phyloP scores from a whole-genome alignment of 2,888 invertebrate species.

The Synanthedon tipuliformis region DNA sequence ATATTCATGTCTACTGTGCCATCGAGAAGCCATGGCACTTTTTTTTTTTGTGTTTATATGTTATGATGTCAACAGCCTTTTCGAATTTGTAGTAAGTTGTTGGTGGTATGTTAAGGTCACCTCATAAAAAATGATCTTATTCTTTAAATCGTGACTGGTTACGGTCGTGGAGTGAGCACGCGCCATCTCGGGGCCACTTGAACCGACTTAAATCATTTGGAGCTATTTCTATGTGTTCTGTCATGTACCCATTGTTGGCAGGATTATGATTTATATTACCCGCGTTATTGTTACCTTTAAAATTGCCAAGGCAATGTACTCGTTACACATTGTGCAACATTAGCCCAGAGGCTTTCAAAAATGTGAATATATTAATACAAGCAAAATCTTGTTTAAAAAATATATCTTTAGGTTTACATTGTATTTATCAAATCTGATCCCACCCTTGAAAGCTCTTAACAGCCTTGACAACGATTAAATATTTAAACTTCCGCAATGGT shows the following conservation, averaged over 20 bases:
- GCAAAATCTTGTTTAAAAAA: background rate
- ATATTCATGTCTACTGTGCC: too few species aligned
- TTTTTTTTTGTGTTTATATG: conserved; percentile 3
- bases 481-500: conserved; percentile 28
- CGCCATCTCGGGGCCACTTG: conserved; percentile 45
- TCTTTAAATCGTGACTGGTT: conserved; percentile 52
- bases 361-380: background rate
- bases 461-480: conserved; percentile 34
- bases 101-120: conserved; percentile 34
- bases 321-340: conserved; percentile 22
- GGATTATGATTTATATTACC: conserved; percentile 51
- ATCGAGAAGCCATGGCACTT: too few species aligned
- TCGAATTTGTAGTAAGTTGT: conserved; percentile 6
- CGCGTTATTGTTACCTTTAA: conserved; percentile 19
- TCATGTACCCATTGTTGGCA: conserved; percentile 52
- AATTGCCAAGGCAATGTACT: conserved; percentile 41
- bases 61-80: conserved; percentile 11
- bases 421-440: conserved; percentile 30
- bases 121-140: conserved; percentile 46
- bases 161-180: conserved; percentile 49
- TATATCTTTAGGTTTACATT: conserved; percentile 20
- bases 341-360: conserved; percentile 1
- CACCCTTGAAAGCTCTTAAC: conserved; percentile 35
- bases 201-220: conserved; percentile 37
- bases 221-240: conserved; percentile 40